Conservation (phyloP, 2,113 vertebrate species). For the Upupa epops region DNA sequence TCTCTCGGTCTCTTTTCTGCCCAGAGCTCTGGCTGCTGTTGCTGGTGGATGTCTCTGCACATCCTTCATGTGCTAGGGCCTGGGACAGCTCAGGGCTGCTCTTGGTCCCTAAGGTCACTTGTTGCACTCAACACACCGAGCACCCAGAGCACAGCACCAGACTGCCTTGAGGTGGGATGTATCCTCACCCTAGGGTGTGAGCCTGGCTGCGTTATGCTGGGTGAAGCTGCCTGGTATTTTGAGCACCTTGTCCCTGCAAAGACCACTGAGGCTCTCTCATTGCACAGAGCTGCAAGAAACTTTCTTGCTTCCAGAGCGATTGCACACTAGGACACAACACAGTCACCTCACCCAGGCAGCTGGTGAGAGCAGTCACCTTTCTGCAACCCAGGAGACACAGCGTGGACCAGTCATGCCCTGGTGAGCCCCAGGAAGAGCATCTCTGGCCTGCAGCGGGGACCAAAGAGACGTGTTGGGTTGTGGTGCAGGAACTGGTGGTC, state of each 20-base stretch:
- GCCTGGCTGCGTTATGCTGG: not conserved
- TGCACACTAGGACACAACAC: accelerated
- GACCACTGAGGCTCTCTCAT: accelerated
- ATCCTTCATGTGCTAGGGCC: not conserved
- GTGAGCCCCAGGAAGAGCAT: not conserved
- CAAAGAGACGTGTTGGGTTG: accelerated
- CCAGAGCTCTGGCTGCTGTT: not conserved
- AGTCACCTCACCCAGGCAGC: not conserved
- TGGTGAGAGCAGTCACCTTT: not conserved
- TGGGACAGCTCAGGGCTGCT: not conserved
- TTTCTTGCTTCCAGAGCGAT: not conserved
- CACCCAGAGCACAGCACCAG: not conserved
- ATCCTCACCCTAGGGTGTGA: not conserved
- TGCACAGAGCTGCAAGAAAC: not conserved
- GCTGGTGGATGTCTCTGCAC: not conserved
- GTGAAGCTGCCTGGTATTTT: accelerated
- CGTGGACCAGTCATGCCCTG: not conserved
- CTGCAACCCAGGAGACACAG: not conserved
- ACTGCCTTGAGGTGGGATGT: not conserved
- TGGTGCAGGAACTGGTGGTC: not conserved
- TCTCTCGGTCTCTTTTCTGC: not conserved
- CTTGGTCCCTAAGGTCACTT: accelerated
- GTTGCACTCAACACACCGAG: accelerated
- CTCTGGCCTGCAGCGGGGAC: not conserved
- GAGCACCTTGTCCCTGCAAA: not conserved